These are phyloP conservation scores for Pachyseris speciosa DNA, from an alignment of 64 coral and sea anemone genomes.

Conservation along the genomic window DNA sequence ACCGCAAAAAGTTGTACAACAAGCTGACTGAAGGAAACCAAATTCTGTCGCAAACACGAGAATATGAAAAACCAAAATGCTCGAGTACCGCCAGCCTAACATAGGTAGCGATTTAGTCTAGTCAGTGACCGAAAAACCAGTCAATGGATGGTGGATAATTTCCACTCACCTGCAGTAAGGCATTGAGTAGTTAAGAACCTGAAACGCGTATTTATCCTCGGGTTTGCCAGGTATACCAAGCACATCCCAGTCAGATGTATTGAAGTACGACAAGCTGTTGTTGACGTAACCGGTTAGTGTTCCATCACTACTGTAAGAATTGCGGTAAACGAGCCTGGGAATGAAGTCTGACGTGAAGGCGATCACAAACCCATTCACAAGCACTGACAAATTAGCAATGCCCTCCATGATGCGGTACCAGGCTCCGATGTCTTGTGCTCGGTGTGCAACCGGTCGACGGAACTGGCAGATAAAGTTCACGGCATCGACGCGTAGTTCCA, in stretches of 20 bases:
- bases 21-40: too few relatives aligned
- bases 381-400: constrained; percentile 82
- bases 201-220: constrained; percentile 39
- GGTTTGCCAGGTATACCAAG: constrained; percentile 38
- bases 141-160: not conserved
- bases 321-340: constrained; percentile 86
- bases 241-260: constrained; percentile 58
- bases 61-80: too few relatives aligned
- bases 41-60: too few relatives aligned
- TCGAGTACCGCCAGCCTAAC: too few relatives aligned
- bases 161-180: constrained; percentile 69
- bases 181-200: constrained; percentile 74
- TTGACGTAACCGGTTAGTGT: constrained; percentile 84
- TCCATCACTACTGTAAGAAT: constrained; percentile 73
- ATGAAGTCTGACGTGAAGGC: constrained; percentile 98
- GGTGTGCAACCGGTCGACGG: constrained; percentile 75
- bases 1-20: too few relatives aligned
- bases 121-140: not conserved
- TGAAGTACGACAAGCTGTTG: constrained; percentile 85
- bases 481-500: constrained; percentile 89
- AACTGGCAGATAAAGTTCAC: constrained; percentile 95
- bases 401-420: constrained; percentile 95
- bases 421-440: constrained; percentile 92
- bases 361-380: constrained; percentile 96
- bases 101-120: not conserved